Evolutionary conservation across 2,797 vertebrate genomes (phyloP).

Genomic region (Gephyroberyx darwinii): DNA sequence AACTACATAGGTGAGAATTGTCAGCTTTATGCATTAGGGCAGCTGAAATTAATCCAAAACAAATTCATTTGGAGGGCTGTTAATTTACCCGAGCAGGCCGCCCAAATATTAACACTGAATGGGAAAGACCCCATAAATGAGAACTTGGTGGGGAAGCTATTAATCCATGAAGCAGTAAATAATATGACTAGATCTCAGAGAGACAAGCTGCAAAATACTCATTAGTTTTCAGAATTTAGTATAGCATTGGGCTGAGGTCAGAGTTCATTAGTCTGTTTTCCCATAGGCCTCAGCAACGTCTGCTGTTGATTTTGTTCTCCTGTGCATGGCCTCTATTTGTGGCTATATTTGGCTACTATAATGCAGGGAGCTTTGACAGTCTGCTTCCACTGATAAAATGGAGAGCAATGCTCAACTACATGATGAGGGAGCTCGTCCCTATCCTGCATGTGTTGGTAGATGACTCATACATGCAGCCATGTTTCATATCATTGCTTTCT

Average conservation of each 20-base stretch:
- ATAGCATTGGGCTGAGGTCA: conserved; percentile 25
- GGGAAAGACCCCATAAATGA: no score
- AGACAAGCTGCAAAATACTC: conserved; percentile 1
- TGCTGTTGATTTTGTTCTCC: conserved; percentile 53
- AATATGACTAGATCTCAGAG: no score
- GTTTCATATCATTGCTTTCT: conserved; percentile 50
- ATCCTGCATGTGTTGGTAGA: conserved; percentile 55
- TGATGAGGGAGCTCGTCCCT: conserved; percentile 13
- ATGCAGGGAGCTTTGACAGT: conserved; percentile 56
- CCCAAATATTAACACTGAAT: no score
- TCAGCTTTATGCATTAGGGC: no score
- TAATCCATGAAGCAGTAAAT: no score
- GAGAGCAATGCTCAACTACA: conserved; percentile 33
- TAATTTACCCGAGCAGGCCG: no score
- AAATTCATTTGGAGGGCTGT: no score
- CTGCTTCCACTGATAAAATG: conserved; percentile 56
- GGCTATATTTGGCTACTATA: conserved; percentile 56
- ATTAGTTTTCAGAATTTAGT: conserved; percentile 21
- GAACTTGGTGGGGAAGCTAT: no score
- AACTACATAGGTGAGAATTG: no score
- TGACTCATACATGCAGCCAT: conserved; percentile 72
- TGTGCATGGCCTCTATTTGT: conserved; percentile 38
- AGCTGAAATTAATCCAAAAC: no score
- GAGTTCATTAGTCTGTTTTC: conserved; percentile 40
- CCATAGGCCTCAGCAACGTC: conserved; percentile 20